Conservation (phyloP, 1,140 invertebrate genomes). For the Schlechtendalia chinensis region DNA sequence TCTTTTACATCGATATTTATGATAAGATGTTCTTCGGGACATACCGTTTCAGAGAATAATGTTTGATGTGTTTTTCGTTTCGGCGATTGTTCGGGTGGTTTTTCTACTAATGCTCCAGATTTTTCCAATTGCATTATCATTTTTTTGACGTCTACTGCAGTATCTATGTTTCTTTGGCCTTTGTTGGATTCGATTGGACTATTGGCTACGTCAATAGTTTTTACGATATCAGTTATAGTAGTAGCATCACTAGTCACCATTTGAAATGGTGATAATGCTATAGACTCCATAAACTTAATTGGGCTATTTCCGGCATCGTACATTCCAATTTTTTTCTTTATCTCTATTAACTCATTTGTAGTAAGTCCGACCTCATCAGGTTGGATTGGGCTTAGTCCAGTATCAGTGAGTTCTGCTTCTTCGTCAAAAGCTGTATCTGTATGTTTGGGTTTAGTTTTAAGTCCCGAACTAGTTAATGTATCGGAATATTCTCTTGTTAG, state of each 20-base stretch:
- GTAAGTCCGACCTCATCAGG: constrained; percentile 57
- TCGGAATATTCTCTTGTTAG: constrained; percentile 58
- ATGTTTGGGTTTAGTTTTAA: constrained; percentile 55
- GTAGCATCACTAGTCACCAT: constrained; percentile 59
- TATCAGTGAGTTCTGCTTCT: constrained; percentile 61
- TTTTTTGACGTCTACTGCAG: constrained; percentile 15
- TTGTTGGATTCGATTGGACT: constrained; percentile 55
- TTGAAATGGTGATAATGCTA: constrained; percentile 56
- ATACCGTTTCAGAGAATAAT: neutral
- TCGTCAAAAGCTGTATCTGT: constrained; percentile 59
- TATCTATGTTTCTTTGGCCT: neutral
- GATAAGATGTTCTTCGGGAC: neutral
- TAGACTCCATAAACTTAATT: constrained; percentile 56
- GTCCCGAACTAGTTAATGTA: constrained; percentile 58
- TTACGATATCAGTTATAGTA: constrained; percentile 59
- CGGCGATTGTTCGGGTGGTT: neutral
- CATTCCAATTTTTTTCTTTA: constrained; percentile 53
- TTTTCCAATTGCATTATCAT: constrained; percentile 21
- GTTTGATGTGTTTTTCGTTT: neutral
- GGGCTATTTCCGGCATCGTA: constrained; percentile 59
- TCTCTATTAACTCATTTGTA: constrained; percentile 54
- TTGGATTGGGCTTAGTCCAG: constrained; percentile 61
- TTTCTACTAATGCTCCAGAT: neutral
- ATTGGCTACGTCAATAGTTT: constrained; percentile 58
- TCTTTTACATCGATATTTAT: neutral